Evolutionary conservation across 1,140 invertebrate species (phyloP), one percentile per base, ranked within the genome.

Genomic region (Drosophila bifasciata): DNA sequence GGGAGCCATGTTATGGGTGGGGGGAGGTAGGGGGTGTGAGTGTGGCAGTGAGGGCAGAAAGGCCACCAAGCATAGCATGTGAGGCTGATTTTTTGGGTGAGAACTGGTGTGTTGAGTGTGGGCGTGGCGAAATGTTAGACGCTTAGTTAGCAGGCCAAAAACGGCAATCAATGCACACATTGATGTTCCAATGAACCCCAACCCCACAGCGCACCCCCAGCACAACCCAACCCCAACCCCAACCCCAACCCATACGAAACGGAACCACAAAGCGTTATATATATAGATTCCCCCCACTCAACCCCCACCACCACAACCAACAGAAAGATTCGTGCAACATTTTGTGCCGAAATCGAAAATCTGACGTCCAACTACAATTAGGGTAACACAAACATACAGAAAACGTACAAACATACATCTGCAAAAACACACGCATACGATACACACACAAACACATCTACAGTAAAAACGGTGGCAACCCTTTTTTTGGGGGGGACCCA

Each of bases 111-210:
- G 32, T 5, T 13, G 11, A 13, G 32, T 7, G 23, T 7, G 23
- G 76, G 58, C 66, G 61, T 76, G 76, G 64, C 70, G 49, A 62
- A 80, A 80, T 80, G 76, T 80, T 86, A 73, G 77, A 85, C 77
- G 69, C 63, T 86, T 80, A 85, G 81, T 85, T 86, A 81, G 56
- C 45, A 48, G 73, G 50, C 71, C 73, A 49, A 83, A 36, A 80
- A 86, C 62, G 78, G 81, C 81, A 85, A 85, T 85, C 81, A 85
- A 85, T 88, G 77, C 55, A 60, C 69, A 77, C 74, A 86, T 85
- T 86, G 80, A 85, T 80, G 80, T 45, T 6, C 48, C 45, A 17
- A 13, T n/a, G 16, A n/a, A n/a, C 7, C 13, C 19, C 60, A 25
- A 59, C 60, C 60, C 16, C 8, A 28, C 28, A n/a, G n/a, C n/a